Evolutionary conservation across 2,113 vertebrate species (phyloP).

Genomic region (Scomber scombrus): DNA sequence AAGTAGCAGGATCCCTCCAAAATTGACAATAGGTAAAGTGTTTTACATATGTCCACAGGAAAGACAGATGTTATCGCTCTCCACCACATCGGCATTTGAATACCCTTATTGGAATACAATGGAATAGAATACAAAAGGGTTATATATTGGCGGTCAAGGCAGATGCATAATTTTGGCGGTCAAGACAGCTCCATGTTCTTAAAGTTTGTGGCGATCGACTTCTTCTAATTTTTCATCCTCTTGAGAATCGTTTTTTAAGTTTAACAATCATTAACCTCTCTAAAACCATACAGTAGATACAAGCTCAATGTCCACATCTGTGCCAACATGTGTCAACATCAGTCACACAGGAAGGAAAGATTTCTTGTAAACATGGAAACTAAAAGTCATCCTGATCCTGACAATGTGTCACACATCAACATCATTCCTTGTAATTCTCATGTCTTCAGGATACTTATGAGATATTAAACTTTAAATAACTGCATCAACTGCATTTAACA

Average conservation of each 20-base stretch:
- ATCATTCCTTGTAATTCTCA: not conserved
- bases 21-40: constrained; percentile 80
- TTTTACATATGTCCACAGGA: constrained; percentile 80
- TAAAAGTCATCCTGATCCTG: not conserved
- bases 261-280: not conserved
- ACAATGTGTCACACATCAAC: not conserved
- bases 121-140: constrained; percentile 62
- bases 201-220: not conserved
- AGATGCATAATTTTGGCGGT: constrained; percentile 59
- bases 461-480: no score
- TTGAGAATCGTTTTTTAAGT: not conserved
- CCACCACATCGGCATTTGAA: constrained; percentile 75
- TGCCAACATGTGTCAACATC: not conserved
- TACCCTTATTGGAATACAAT: constrained; percentile 77
- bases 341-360: not conserved
- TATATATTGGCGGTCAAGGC: constrained; percentile 71
- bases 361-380: not conserved
- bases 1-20: constrained; percentile 80
- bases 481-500: no score
- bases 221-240: not conserved
- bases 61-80: constrained; percentile 80
- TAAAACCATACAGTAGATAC: not conserved
- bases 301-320: not conserved
- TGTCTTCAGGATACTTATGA: no score
- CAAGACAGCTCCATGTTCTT: constrained; percentile 3